phyloP scores from a whole-genome alignment of 2,888 invertebrate species.

The Leucozona laternaria region DNA sequence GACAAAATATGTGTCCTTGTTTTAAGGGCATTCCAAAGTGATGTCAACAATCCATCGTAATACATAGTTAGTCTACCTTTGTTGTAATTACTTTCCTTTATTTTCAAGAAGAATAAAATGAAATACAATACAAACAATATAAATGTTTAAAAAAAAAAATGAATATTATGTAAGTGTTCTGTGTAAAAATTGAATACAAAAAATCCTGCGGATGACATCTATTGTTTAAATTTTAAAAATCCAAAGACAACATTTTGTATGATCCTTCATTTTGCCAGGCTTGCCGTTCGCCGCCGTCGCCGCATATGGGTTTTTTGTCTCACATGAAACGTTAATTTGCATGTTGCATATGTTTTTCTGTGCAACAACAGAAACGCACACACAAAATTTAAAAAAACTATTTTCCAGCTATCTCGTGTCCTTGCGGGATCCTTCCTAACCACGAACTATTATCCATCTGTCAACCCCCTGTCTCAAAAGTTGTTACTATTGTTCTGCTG shows the following conservation, averaged over 20 bases:
- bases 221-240: conserved; percentile 66
- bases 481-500: conserved; percentile 57
- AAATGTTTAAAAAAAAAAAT: conserved; percentile 4
- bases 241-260: conserved; percentile 50
- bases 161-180: neutral
- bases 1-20: conserved; percentile 44
- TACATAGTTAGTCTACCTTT: conserved; percentile 45
- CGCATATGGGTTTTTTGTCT: neutral
- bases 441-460: conserved; percentile 70
- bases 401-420: conserved; percentile 64
- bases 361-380: conserved; percentile 12
- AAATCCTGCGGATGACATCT: conserved; percentile 59
- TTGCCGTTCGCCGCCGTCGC: neutral
- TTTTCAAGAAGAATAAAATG: conserved; percentile 10
- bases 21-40: conserved; percentile 42
- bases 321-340: conserved; percentile 24
- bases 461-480: conserved; percentile 70
- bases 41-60: conserved; percentile 59
- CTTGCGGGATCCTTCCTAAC: conserved; percentile 59
- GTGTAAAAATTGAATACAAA: conserved; percentile 14
- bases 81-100: conserved; percentile 64
- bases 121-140: conserved; percentile 4
- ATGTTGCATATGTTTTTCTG: conserved; percentile 55
- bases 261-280: conserved; percentile 21
- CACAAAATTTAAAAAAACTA: conserved; percentile 61